Evolutionary conservation across 2,797 vertebrate species (phyloP).

Genomic region (Melanotaenia parkinsoni): DNA sequence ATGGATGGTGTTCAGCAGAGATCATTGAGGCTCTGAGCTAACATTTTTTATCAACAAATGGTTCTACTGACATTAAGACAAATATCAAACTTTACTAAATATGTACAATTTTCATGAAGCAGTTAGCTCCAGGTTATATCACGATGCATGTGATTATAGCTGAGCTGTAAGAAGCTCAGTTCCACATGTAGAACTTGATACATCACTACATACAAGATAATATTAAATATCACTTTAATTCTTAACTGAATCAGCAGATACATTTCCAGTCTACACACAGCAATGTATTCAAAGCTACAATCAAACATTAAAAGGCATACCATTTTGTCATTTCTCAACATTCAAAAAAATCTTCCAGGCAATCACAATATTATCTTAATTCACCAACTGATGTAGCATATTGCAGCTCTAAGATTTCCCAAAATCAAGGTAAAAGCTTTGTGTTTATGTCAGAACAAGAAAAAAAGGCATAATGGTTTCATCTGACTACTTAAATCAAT

Average conservation of each 20-base stretch:
- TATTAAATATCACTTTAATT: slow-evolving; percentile 42
- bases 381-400: slow-evolving; percentile 10
- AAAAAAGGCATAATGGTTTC: slow-evolving; percentile 64
- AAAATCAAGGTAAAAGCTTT: slow-evolving; percentile 26
- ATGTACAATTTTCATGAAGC: background rate
- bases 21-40: background rate
- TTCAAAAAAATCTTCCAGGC: slow-evolving; percentile 33
- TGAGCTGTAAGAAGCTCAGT: background rate
- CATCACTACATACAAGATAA: slow-evolving; percentile 40
- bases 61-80: background rate
- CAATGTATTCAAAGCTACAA: slow-evolving; percentile 51
- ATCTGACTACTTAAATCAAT: slow-evolving; percentile 17
- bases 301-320: slow-evolving; percentile 61
- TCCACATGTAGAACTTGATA: background rate
- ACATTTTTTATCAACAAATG: no score
- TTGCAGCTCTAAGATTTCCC: slow-evolving; percentile 27
- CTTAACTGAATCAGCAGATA: slow-evolving; percentile 39
- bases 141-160: no score
- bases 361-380: slow-evolving; percentile 18
- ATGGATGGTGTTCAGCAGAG: background rate
- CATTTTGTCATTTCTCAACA: slow-evolving; percentile 32
- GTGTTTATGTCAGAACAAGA: slow-evolving; percentile 29
- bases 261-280: slow-evolving; percentile 32
- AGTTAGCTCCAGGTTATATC: background rate
- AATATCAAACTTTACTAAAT: background rate